phyloP scores from a whole-genome alignment of 2,888 invertebrate genomes.

The Leptothorax acervorum region DNA sequence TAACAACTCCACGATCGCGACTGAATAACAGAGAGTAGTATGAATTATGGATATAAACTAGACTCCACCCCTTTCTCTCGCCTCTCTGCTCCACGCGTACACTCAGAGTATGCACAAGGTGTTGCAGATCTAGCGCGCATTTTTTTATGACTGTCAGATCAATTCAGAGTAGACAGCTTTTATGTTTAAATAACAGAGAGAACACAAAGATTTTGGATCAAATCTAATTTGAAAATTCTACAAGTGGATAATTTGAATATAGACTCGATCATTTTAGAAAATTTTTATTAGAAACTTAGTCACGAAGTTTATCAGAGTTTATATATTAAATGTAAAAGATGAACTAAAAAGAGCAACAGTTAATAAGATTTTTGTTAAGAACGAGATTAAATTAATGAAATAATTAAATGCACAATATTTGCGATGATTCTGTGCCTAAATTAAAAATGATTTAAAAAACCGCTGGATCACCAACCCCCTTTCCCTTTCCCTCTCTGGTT shows the following conservation, averaged over 20 bases:
- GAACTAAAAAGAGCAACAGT: neutral
- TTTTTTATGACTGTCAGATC: conserved; percentile 4
- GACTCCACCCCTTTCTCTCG: conserved; percentile 71
- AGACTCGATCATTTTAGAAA: too few relatives aligned
- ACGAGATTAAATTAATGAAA: conserved; percentile 22
- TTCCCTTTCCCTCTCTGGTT: neutral
- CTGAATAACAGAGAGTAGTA: conserved; percentile 79
- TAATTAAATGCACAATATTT: neutral
- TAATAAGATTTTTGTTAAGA: neutral
- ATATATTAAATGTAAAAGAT: neutral
- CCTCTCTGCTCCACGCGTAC: conserved; percentile 34
- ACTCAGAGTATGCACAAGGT: neutral
- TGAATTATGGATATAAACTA: conserved; percentile 80
- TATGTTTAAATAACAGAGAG: neutral
- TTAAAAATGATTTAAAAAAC: conserved; percentile 12
- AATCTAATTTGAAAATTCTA: neutral
- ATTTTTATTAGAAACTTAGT: too few relatives aligned
- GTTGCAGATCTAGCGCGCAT: neutral
- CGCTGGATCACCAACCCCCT: conserved; percentile 38
- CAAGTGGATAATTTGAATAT: neutral
- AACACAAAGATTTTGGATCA: neutral
- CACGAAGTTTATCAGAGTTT: too few relatives aligned
- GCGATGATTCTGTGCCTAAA: conserved; percentile 9
- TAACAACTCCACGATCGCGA: conserved; percentile 77
- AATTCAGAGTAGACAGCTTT: neutral